phyloP scores from a whole-genome alignment of 2,113 vertebrate genomes.

The Lynx canadensis region DNA sequence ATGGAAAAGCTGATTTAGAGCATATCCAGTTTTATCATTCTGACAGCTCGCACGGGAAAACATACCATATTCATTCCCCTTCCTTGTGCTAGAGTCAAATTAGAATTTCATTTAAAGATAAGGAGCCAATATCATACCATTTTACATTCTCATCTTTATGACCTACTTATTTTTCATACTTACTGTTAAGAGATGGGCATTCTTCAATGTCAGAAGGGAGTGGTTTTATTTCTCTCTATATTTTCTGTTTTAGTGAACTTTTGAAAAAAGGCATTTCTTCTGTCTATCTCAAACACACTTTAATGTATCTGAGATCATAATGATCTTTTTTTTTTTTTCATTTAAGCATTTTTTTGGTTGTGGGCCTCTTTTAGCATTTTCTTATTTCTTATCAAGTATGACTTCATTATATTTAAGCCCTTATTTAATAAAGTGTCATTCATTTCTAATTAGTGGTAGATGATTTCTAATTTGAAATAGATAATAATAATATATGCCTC shows the following conservation, averaged over 20 bases:
- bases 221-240: slow-evolving; percentile 50
- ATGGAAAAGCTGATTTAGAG: slow-evolving; percentile 85
- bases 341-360: background rate
- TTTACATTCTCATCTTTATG: slow-evolving; percentile 80
- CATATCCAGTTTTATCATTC: slow-evolving; percentile 85
- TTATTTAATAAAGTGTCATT: slow-evolving; percentile 48
- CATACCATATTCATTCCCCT: slow-evolving; percentile 77
- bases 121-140: slow-evolving; percentile 79
- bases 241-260: slow-evolving; percentile 33
- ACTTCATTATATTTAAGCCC: slow-evolving; percentile 11
- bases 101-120: slow-evolving; percentile 87
- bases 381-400: slow-evolving; percentile 2
- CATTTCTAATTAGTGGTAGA: slow-evolving; percentile 59
- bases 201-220: slow-evolving; percentile 76
- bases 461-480: slow-evolving; percentile 61
- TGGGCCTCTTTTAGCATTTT: background rate
- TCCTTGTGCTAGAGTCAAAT: slow-evolving; percentile 78
- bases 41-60: slow-evolving; percentile 84
- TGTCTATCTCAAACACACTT: background rate
- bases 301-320: background rate
- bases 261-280: slow-evolving; percentile 41
- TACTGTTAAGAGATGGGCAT: slow-evolving; percentile 71
- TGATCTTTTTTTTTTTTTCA: background rate
- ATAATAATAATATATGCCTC: slow-evolving; percentile 50
- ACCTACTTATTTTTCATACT: slow-evolving; percentile 85